Evolutionary conservation across 2,888 invertebrate species (phyloP).

Genomic region (Drosophila mercatorum): DNA sequence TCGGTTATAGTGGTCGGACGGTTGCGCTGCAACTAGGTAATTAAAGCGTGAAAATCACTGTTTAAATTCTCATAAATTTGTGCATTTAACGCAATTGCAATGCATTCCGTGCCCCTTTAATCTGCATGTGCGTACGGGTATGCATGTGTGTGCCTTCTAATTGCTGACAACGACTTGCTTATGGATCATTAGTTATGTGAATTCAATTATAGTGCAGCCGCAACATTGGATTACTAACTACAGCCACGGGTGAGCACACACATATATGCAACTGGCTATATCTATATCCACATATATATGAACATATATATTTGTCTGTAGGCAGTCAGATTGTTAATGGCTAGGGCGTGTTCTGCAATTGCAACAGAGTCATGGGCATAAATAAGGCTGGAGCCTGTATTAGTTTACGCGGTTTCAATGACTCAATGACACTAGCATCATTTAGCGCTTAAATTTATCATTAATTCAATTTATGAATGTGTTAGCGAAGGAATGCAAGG

Average conservation of each 20-base stretch:
- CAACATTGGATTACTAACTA: constrained; percentile 57
- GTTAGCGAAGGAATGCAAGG: background rate
- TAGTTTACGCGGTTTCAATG: constrained; percentile 7
- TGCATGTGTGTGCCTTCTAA: constrained; percentile 30
- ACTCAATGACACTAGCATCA: constrained; percentile 27
- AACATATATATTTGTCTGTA: constrained; percentile 5
- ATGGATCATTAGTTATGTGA: constrained; percentile 64
- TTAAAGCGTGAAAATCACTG: constrained; percentile 83
- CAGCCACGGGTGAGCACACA: constrained; percentile 39
- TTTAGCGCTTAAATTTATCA: background rate
- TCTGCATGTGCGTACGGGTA: constrained; percentile 9
- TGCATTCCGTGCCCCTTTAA: constrained; percentile 24
- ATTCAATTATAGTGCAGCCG: constrained; percentile 72
- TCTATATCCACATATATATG: constrained; percentile 6
- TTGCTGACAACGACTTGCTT: constrained; percentile 57
- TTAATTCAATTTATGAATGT: background rate
- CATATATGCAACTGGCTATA: constrained; percentile 12
- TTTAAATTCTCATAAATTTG: constrained; percentile 83
- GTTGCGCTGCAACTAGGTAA: constrained; percentile 59
- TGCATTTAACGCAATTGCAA: constrained; percentile 73
- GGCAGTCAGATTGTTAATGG: constrained; percentile 37
- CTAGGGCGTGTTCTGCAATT: constrained; percentile 33
- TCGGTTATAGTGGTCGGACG: constrained; percentile 30
- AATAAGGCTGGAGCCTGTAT: constrained; percentile 5
- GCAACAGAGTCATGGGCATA: constrained; percentile 15